phyloP scores from a whole-genome alignment of 2,888 invertebrate species.

The Drosophila meridionalis region DNA sequence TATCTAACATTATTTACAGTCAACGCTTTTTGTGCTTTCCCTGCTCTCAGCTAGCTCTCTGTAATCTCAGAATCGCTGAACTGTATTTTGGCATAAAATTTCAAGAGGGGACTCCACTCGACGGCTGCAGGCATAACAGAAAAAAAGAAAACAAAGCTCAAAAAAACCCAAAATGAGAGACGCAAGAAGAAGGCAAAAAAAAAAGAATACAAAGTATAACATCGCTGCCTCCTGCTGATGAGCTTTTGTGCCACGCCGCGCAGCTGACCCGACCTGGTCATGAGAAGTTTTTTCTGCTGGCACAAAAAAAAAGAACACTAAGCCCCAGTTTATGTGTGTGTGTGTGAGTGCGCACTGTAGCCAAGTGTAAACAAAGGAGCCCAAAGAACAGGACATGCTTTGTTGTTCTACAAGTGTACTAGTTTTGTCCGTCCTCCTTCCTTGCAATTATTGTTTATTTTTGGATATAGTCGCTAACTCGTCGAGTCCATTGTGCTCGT shows the following conservation, averaged over 20 bases:
- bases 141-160: slow-evolving; percentile 1
- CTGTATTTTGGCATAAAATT: slow-evolving; percentile 77
- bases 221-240: slow-evolving; percentile 25
- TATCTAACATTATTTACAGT: slow-evolving; percentile 77
- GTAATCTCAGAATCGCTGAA: slow-evolving; percentile 71
- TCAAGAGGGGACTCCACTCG: slow-evolving; percentile 43
- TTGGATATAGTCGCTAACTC: slow-evolving; percentile 13
- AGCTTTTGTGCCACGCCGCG: slow-evolving; percentile 15
- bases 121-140: slow-evolving; percentile 15
- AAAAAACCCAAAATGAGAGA: slow-evolving; percentile 15
- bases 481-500: background rate
- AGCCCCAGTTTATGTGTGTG: slow-evolving; percentile 9
- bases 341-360: slow-evolving; percentile 31
- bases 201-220: slow-evolving; percentile 5
- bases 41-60: slow-evolving; percentile 21
- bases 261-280: slow-evolving; percentile 45
- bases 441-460: slow-evolving; percentile 44
- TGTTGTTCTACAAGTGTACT: slow-evolving; percentile 37
- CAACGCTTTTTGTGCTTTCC: slow-evolving; percentile 52
- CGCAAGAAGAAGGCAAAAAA: background rate
- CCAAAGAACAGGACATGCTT: slow-evolving; percentile 41
- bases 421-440: background rate
- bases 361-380: slow-evolving; percentile 65
- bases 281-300: slow-evolving; percentile 34
- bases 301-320: slow-evolving; percentile 17